A percentile compares a stretch with the other conserved stretches of the same genome.
phyloP scores from a whole-genome alignment of 2,797 vertebrate genomes.

The Eulemur albifrons region DNA sequence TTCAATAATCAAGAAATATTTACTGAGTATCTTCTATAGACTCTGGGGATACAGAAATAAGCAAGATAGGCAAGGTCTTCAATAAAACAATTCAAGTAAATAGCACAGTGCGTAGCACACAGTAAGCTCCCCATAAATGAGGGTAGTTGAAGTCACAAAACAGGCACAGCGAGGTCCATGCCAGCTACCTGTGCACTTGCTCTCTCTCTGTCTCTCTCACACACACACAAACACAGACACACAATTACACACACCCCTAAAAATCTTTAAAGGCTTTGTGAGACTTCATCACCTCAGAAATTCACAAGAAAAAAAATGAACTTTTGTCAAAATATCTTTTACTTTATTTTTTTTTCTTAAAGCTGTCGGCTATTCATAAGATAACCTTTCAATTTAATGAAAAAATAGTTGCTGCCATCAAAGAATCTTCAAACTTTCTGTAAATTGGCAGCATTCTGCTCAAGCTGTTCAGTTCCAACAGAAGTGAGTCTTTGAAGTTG shows the following conservation, averaged over 20 bases:
- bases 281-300: neutral
- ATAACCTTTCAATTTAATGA: conserved; percentile 64
- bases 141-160: neutral
- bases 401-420: conserved; percentile 50
- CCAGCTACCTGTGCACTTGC: no score
- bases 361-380: conserved; percentile 43
- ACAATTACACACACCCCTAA: neutral
- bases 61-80: neutral
- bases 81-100: neutral
- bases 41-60: neutral
- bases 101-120: neutral
- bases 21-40: neutral
- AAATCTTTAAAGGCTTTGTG: neutral
- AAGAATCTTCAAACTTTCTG: conserved; percentile 65
- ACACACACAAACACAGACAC: neutral
- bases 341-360: conserved; percentile 46
- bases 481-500: conserved; percentile 81
- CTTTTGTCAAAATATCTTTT: conserved; percentile 57
- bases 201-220: no score
- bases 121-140: neutral
- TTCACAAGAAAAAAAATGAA: neutral
- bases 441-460: conserved; percentile 73
- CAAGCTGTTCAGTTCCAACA: conserved; percentile 54
- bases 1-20: conserved; percentile 7
- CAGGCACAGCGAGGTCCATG: neutral